Conservation (phyloP, 2,113 vertebrate species). For the Pterocles burchelli region DNA sequence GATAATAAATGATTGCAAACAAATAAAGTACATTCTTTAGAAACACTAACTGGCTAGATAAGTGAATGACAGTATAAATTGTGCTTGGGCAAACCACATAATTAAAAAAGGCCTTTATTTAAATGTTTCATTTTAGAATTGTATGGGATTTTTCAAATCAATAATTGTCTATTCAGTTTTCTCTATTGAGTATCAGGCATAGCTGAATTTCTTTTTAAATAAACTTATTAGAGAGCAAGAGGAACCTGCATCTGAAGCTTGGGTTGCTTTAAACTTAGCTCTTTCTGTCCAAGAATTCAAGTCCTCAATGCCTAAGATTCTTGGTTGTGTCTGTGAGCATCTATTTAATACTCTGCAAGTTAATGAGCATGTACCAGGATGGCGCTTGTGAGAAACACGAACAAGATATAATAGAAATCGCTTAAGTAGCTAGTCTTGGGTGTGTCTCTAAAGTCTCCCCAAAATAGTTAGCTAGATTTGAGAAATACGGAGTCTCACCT, state of each 20-base stretch:
- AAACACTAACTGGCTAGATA: constrained; percentile 68
- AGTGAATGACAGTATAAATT: constrained; percentile 53
- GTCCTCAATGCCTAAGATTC: background rate
- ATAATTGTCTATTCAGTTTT: background rate
- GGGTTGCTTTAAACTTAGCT: background rate
- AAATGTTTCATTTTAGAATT: constrained; percentile 19
- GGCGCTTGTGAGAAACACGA: background rate
- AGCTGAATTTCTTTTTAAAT: constrained; percentile 49
- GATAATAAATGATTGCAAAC: constrained; percentile 67
- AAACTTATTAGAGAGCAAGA: background rate
- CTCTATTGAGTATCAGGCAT: background rate
- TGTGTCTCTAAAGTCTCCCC: background rate
- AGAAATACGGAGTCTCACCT: background rate
- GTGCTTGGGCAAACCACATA: constrained; percentile 7
- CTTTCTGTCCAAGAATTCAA: background rate
- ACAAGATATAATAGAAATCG: background rate
- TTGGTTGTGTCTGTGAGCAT: background rate
- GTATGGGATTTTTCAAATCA: background rate
- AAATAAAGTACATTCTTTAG: constrained; percentile 66
- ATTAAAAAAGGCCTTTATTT: constrained; percentile 8
- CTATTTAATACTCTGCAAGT: background rate
- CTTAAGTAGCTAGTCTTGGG: background rate
- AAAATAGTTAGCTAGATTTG: background rate
- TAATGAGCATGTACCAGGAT: background rate
- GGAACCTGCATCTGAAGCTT: background rate